Percentiles rank a stretch among this genome's conserved stretches.
These are phyloP conservation scores for Drosophila subsilvestris DNA, from an alignment of 2,888 invertebrate genomes.

Conservation along the genomic window DNA sequence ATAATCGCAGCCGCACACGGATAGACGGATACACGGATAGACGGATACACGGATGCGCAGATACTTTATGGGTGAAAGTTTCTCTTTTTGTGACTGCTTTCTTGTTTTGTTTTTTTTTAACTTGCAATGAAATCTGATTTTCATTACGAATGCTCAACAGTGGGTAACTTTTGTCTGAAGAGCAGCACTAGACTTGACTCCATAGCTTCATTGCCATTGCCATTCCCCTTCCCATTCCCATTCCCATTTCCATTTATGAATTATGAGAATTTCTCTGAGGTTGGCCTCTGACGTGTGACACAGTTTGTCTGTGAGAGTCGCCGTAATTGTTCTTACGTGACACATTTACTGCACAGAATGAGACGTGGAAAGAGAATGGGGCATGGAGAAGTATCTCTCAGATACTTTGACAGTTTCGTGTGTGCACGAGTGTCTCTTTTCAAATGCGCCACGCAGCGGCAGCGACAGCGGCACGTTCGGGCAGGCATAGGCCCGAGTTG, in stretches of 20 bases:
- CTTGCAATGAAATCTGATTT: constrained; percentile 46
- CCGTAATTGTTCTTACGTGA: constrained; percentile 55
- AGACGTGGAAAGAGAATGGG: background rate
- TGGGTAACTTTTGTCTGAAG: constrained; percentile 15
- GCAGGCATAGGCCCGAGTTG: constrained; percentile 25
- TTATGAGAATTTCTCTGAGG: constrained; percentile 40
- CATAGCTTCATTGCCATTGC: background rate
- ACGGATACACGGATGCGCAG: background rate
- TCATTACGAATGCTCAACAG: constrained; percentile 40
- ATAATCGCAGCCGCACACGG: constrained; percentile 25
- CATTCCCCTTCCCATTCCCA: background rate
- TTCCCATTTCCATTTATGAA: constrained; percentile 29
- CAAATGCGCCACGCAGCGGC: constrained; percentile 28
- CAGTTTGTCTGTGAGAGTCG: constrained; percentile 43
- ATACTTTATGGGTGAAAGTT: constrained; percentile 44
- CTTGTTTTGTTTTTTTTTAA: no score
- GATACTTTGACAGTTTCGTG: constrained; percentile 34
- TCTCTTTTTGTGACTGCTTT: background rate
- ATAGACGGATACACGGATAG: background rate
- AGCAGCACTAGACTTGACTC: background rate
- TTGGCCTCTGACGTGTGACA: constrained; percentile 33
- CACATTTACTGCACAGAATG: constrained; percentile 28
- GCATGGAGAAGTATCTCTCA: constrained; percentile 15
- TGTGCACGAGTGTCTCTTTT: constrained; percentile 19
- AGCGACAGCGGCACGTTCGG: constrained; percentile 14